Evolutionary conservation across 2,797 vertebrate genomes (phyloP), one percentile per base, ranked within the genome.

Genomic region (Chaetophractus vellerosus): DNA sequence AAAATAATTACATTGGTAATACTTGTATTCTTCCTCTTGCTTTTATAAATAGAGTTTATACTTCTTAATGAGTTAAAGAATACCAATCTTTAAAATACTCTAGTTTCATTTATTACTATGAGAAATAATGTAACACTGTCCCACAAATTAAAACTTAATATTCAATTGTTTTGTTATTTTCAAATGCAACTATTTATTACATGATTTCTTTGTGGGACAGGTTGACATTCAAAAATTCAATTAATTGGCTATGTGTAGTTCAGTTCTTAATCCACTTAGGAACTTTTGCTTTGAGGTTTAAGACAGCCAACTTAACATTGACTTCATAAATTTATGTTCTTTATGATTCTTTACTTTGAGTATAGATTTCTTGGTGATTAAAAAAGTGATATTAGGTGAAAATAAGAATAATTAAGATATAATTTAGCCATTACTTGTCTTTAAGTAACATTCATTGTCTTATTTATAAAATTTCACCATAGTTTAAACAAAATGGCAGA

Each of bases 121-220:
- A 84, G 23, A 90, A 75, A 36, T 80, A 93, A 64, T 36, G 8
- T 68, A 78, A 75, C 28, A 31, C 0, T 41, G 45, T 57, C 21
- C 36, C 66, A 80, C 18, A 89, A 90, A 69, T 82, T 90, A 89
- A 82, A 91, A 83, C 55, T 61, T 41, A 59, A 55, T 15, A 50
- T 74, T 86, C 10, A 68, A 9, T 9, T 78, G 48, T 76, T 64
- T 79, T 81, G 7, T 76, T 75, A 68, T 14, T 94, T 15, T 81
- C 63, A 72, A 45, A 12, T 76, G 66, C 89, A 26, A 93, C 59
- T 66, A 76, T 38, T 76, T 63, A 64, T 50, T 64, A 76, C 6
- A 8, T 50, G 28, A 76, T 64, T 71, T 66, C 18, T 72, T 81
- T 69, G 45, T 41, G 36, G 28, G 6, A 4, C 10, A 6, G 71